Conservation (phyloP, 2,888 invertebrate species). For the Megamerina dolium region DNA sequence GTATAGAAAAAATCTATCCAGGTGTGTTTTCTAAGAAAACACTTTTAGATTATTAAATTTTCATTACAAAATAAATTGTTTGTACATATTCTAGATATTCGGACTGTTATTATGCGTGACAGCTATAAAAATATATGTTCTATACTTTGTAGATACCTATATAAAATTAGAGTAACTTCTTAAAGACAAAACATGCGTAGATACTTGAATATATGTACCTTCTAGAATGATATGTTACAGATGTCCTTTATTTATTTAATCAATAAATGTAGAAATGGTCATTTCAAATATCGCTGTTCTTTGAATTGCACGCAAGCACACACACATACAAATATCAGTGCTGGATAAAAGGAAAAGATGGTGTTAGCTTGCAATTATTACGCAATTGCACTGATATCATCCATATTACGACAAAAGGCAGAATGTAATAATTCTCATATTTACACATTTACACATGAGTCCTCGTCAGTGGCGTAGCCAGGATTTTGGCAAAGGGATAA, state of each 20-base stretch:
- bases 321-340: too few species aligned
- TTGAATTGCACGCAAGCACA: too few species aligned
- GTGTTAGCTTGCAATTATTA: too few species aligned
- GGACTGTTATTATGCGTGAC: slow-evolving; percentile 36
- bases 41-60: slow-evolving; percentile 21
- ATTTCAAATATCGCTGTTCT: background rate
- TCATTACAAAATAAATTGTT: slow-evolving; percentile 25
- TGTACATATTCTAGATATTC: slow-evolving; percentile 3
- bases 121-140: slow-evolving; percentile 26
- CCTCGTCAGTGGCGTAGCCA: too few species aligned
- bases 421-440: slow-evolving; percentile 14
- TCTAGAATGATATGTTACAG: slow-evolving; percentile 21
- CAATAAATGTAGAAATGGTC: slow-evolving; percentile 8
- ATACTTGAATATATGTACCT: too few species aligned
- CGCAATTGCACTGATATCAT: too few species aligned
- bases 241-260: slow-evolving; percentile 19
- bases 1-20: slow-evolving; percentile 5
- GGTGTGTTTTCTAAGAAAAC: slow-evolving; percentile 28
- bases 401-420: slow-evolving; percentile 19
- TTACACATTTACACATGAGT: too few species aligned
- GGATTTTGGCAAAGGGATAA: too few species aligned
- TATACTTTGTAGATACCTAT: background rate
- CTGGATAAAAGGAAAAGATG: too few species aligned
- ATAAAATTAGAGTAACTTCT: background rate
- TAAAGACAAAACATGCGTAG: background rate